Percentiles rank a stretch among this genome's conserved stretches.
These are phyloP conservation scores for Heterodera schachtii DNA, from an alignment of 1,140 invertebrate genomes.

Conservation along the genomic window DNA sequence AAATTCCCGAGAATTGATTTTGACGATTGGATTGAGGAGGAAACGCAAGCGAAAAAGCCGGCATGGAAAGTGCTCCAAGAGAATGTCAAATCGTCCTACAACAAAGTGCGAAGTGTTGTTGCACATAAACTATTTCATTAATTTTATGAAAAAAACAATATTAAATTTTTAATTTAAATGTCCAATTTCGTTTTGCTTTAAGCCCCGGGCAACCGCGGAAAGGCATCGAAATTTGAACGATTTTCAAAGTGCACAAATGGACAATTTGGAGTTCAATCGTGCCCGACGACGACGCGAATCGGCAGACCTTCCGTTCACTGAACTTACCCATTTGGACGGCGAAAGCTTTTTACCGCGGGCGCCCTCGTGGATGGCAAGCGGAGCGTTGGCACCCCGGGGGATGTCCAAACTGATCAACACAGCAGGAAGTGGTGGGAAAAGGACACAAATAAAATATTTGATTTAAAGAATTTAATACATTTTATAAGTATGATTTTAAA, in stretches of 20 bases:
- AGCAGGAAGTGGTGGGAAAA: conserved; percentile 35
- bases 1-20: conserved; percentile 60
- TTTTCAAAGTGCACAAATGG: conserved; percentile 43
- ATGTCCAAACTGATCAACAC: conserved; percentile 24
- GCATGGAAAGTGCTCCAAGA: conserved; percentile 63
- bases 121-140: not conserved
- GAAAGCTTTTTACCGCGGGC: conserved; percentile 54
- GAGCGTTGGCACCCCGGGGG: conserved; percentile 52
- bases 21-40: conserved; percentile 57
- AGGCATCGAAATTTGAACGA: conserved; percentile 56
- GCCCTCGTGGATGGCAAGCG: conserved; percentile 48
- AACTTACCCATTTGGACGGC: conserved; percentile 52
- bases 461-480: not conserved
- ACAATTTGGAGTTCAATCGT: conserved; percentile 43
- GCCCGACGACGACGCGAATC: conserved; percentile 46
- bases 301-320: conserved; percentile 36
- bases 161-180: not conserved
- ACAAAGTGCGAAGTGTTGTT: conserved; percentile 46
- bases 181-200: conserved; percentile 10
- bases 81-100: conserved; percentile 59
- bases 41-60: conserved; percentile 48
- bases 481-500: not conserved
- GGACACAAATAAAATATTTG: not conserved
- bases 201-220: conserved; percentile 58
- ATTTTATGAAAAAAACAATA: not conserved